Conservation (phyloP, 53 echinoderm and acorn worm species). For the Patiria pectinifera region DNA sequence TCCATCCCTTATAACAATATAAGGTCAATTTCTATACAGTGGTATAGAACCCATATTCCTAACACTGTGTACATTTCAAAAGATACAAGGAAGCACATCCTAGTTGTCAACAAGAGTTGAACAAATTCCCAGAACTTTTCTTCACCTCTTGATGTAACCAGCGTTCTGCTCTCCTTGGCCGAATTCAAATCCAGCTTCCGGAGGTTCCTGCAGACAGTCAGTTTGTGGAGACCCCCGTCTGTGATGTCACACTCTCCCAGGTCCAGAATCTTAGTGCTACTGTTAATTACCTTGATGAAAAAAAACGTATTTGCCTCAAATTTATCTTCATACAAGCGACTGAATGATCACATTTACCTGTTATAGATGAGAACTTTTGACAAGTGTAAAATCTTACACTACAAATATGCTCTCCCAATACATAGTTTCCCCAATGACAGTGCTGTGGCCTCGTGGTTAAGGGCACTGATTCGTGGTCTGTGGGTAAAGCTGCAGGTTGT, state of each 20-base stretch:
- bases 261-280: constrained; percentile 74
- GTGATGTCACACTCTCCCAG: constrained; percentile 85
- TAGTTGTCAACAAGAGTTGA: not conserved
- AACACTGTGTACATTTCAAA: not conserved
- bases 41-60: too few species aligned
- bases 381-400: too few species aligned
- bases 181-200: constrained; percentile 91
- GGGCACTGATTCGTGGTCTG: too few species aligned
- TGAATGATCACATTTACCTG: too few species aligned
- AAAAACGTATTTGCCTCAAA: not conserved
- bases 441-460: too few species aligned
- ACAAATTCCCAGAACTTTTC: not conserved
- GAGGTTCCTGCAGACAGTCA: constrained; percentile 77
- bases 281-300: constrained; percentile 77
- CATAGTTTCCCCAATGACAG: too few species aligned
- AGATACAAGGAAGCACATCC: not conserved
- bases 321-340: not conserved
- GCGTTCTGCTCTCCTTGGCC: constrained; percentile 79
- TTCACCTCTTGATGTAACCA: constrained; percentile 78
- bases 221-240: constrained; percentile 69
- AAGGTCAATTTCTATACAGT: too few species aligned
- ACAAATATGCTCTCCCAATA: too few species aligned
- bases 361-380: too few species aligned
- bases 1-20: too few species aligned
- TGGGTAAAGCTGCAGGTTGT: too few species aligned